Conservation (phyloP, 2,797 vertebrate genomes). For the Bryconaethiops microstoma region DNA sequence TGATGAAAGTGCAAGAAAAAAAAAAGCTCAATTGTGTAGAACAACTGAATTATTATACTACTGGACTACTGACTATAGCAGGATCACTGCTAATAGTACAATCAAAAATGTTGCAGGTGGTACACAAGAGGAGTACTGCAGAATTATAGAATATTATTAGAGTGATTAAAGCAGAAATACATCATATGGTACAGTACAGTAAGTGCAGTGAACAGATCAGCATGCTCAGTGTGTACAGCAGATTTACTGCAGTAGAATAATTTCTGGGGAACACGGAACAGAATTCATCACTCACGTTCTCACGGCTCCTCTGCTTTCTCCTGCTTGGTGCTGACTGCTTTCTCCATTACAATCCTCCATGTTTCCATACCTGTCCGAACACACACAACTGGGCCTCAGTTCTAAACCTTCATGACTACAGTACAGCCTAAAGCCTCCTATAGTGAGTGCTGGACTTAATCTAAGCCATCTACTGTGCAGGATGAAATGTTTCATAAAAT, state of each 20-base stretch:
- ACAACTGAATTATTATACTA: too few species aligned
- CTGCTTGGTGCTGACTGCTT: conserved; percentile 52
- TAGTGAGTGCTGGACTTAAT: neutral
- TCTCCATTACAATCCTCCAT: conserved; percentile 65
- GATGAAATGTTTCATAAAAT: neutral
- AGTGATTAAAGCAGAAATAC: too few species aligned
- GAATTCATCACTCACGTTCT: conserved; percentile 73
- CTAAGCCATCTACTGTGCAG: neutral
- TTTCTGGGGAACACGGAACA: neutral
- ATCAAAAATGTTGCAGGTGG: too few species aligned
- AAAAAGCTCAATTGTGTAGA: neutral
- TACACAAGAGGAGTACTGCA: too few species aligned
- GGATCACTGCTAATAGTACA: too few species aligned
- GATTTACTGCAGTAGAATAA: neutral
- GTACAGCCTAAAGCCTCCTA: neutral
- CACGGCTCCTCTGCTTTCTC: conserved; percentile 73
- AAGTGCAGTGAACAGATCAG: too few species aligned
- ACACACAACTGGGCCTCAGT: conserved; percentile 68
- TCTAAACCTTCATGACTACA: neutral
- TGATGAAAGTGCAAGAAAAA: neutral
- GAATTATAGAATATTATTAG: too few species aligned
- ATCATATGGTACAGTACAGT: neutral
- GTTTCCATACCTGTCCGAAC: conserved; percentile 73
- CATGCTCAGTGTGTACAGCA: neutral
- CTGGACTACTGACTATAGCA: too few species aligned